These are phyloP conservation scores for Cryptotermes secundus DNA, from an alignment of 1,140 invertebrate species.

Conservation along the genomic window DNA sequence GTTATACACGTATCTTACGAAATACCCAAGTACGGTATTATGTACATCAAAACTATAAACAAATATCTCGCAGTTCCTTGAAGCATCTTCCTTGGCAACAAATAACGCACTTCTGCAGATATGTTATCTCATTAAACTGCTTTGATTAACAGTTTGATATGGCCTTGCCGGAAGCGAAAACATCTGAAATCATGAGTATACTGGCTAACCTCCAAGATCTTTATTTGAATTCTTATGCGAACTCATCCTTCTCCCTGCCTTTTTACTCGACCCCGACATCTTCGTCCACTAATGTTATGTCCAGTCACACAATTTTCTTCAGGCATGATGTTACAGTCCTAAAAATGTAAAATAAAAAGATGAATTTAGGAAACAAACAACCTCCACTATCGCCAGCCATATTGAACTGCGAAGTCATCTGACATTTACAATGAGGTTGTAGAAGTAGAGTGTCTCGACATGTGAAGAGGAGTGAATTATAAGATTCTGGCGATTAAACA, in stretches of 20 bases:
- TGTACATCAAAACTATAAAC: no score
- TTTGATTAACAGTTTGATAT: not conserved
- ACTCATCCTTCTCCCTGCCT: constrained; percentile 35
- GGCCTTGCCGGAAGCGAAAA: not conserved
- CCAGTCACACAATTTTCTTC: constrained; percentile 22
- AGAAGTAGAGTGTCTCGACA: not conserved
- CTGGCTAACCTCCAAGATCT: constrained; percentile 35
- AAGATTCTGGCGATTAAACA: no score
- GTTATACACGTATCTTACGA: no score
- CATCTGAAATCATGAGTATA: not conserved
- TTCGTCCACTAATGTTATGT: constrained; percentile 31
- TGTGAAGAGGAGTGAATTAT: not conserved
- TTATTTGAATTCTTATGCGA: constrained; percentile 31
- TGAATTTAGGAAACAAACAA: constrained; percentile 20
- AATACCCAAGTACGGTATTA: no score
- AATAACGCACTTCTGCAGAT: no score
- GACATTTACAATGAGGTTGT: not conserved
- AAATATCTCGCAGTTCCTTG: no score
- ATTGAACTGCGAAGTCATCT: constrained; percentile 27
- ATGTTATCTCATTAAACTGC: no score
- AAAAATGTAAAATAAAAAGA: constrained; percentile 29
- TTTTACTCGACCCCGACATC: constrained; percentile 37
- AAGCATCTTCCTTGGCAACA: no score
- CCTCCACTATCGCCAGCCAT: constrained; percentile 36
- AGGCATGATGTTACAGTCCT: not conserved